Percentiles rank a stretch among this genome's conserved stretches.
Evolutionary conservation across 2,113 vertebrate species (phyloP).

Genomic region (Hemichromis elongatus): DNA sequence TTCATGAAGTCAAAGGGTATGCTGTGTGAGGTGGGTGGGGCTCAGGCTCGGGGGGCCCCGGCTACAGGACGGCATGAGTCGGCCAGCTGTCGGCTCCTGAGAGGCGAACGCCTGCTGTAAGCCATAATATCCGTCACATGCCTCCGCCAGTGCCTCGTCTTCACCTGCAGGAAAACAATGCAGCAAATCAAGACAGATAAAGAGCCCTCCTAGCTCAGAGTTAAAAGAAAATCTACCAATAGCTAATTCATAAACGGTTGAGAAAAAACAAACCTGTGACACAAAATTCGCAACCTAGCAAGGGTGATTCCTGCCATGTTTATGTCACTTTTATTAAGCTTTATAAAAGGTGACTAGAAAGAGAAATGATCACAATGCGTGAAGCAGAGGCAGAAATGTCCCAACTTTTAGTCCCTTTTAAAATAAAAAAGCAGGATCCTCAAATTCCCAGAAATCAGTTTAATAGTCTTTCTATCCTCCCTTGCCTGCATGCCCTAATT

Average conservation of each 20-base stretch:
- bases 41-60: conserved; percentile 18
- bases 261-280: background rate
- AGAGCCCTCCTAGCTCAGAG: background rate
- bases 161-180: conserved; percentile 34
- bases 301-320: background rate
- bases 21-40: conserved; percentile 48
- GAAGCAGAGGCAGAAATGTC: background rate
- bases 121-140: conserved; percentile 49
- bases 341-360: background rate
- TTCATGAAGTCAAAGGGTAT: conserved; percentile 94
- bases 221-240: background rate
- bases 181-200: background rate
- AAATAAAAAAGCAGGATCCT: background rate
- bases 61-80: conserved; percentile 45
- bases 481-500: background rate
- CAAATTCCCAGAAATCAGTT: background rate
- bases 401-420: background rate
- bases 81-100: conserved; percentile 37
- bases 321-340: background rate
- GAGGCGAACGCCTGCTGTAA: background rate
- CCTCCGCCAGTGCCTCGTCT: background rate
- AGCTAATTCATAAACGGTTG: background rate
- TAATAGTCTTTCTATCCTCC: background rate
- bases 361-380: background rate
- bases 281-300: background rate